A percentile compares a stretch with the other conserved stretches of the same genome.
phyloP scores from a whole-genome alignment of 2,888 invertebrate genomes.

The Meghimatium bilineatum region DNA sequence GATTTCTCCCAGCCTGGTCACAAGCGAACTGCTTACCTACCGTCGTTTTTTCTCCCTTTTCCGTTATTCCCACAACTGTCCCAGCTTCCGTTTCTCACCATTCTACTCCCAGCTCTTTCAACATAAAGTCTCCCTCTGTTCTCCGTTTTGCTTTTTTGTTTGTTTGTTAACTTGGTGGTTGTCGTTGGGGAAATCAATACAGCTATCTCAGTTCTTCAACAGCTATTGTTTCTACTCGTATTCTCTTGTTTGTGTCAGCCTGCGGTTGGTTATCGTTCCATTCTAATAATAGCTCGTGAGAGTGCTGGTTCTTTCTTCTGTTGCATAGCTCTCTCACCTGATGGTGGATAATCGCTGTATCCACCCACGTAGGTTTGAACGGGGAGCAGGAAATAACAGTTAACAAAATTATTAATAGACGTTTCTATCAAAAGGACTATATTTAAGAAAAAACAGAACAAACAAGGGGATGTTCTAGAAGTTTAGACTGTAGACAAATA shows the following conservation, averaged over 20 bases:
- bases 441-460: too few species aligned
- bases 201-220: background rate
- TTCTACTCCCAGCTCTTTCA: background rate
- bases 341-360: background rate
- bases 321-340: background rate
- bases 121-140: background rate
- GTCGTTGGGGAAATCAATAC: background rate
- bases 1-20: background rate
- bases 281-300: background rate
- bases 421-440: too few species aligned
- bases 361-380: too few species aligned
- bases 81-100: background rate
- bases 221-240: background rate
- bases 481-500: too few species aligned
- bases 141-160: background rate
- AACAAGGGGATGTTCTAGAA: too few species aligned
- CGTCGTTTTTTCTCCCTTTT: background rate
- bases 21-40: background rate
- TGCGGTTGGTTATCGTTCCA: background rate
- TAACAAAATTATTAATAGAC: too few species aligned
- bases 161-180: background rate
- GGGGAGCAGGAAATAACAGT: too few species aligned
- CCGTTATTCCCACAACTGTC: background rate
- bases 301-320: background rate
- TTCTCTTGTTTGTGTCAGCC: background rate